These are phyloP conservation scores for Cheirogaleus major DNA, from an alignment of 2,797 vertebrate genomes.

Conservation along the genomic window DNA sequence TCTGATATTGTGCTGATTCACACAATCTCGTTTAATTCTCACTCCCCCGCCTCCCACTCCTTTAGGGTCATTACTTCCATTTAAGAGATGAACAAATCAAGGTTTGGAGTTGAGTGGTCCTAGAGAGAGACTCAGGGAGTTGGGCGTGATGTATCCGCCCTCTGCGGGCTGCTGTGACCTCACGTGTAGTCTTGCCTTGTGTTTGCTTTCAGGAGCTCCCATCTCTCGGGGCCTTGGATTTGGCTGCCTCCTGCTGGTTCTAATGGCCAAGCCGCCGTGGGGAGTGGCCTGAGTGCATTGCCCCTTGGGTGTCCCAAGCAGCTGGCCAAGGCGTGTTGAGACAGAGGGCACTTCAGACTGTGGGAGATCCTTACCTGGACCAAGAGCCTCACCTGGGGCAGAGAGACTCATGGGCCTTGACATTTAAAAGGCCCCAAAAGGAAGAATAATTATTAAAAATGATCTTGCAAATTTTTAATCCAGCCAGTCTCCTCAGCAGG, in stretches of 20 bases:
- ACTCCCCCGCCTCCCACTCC: no score
- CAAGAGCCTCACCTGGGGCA: background rate
- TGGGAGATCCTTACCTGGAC: background rate
- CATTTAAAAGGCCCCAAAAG: background rate
- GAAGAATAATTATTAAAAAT: constrained; percentile 7
- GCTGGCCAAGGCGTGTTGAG: background rate
- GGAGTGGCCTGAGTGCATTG: fast-evolving
- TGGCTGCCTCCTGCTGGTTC: constrained; percentile 64
- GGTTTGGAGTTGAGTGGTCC: background rate
- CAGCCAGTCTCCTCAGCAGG: background rate
- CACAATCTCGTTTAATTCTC: background rate
- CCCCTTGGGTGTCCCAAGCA: background rate
- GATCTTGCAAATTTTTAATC: background rate
- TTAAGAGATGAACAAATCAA: background rate
- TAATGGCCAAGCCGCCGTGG: background rate
- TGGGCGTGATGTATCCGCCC: fast-evolving
- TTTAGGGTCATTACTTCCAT: background rate
- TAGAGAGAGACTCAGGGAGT: background rate
- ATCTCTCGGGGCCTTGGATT: constrained; percentile 50
- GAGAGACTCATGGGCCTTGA: background rate
- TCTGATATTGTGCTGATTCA: background rate
- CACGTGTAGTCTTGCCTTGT: background rate
- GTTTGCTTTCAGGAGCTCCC: constrained; percentile 77
- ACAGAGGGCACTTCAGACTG: background rate
- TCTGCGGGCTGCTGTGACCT: background rate